Evolutionary conservation across 2,888 invertebrate genomes (phyloP), one percentile per base, ranked within the genome.

Genomic region (Metellina segmentata): DNA sequence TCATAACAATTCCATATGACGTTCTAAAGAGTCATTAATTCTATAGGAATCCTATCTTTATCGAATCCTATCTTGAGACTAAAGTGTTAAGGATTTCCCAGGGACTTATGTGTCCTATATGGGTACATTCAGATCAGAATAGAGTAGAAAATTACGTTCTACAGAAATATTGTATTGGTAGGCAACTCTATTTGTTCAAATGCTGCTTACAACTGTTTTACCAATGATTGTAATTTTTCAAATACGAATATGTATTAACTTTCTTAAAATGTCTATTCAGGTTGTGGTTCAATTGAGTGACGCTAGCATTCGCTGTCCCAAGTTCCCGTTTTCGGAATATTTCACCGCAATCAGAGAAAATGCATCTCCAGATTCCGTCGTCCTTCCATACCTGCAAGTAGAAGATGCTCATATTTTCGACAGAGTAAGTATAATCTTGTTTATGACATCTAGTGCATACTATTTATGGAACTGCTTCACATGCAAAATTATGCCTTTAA

Each of bases 241-340:
- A 13, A 13, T 61, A 61, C 6, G 9, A 61, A 1, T 61, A 1
- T 61, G 5, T 61, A 61, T 9, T 16, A 19, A 16, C 69, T 34
- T 49, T 70, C 19, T 5, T 34, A 34, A 34, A 34, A 34, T 34
- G n/a, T 72, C 19, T 52, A 9, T 20, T 20, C 52, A 93, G 93
- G 93, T 94, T 53, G 93, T 94, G 7, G 90, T 94, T 1, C 90
- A 93, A 19, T 72, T 94, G n/a, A 91, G 90, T 34, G 94, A 94
- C 53, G 90, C 91, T 13, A 93, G 92, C 79, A 92, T 89, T 9
- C 82, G 93, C 7, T 94, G 94, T 85, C 94, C 94, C 0, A 93
- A 93, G 75, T 94, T 94, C 89, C 93, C 94, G 1, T 94, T 94
- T 75, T 93, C 93, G 49, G 94, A 94, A 92, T 94, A 94, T 86